A percentile compares a stretch with the other conserved stretches of the same genome.
phyloP scores from a whole-genome alignment of 2,113 vertebrate genomes.

The Pionites leucogaster region DNA sequence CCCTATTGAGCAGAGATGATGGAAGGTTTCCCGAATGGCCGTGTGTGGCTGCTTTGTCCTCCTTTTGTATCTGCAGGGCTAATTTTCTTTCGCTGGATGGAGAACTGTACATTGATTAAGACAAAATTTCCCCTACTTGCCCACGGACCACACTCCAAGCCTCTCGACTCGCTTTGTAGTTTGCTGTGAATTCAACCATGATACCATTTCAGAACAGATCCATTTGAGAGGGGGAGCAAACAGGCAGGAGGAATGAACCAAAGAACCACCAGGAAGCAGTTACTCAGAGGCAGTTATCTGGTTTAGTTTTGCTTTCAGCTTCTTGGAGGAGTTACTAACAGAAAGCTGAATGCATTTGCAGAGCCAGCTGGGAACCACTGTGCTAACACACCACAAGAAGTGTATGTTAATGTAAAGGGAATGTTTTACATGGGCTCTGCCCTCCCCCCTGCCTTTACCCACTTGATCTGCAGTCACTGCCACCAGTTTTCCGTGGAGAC shows the following conservation, averaged over 20 bases:
- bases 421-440: neutral
- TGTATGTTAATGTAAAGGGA: neutral
- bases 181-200: conserved; percentile 52
- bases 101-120: conserved; percentile 50
- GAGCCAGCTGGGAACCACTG: neutral
- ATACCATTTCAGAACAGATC: conserved; percentile 51
- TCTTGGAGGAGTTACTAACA: neutral
- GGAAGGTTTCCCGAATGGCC: conserved; percentile 43
- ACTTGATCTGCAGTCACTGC: neutral
- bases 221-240: conserved; percentile 25
- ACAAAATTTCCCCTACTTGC: conserved; percentile 48
- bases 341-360: neutral
- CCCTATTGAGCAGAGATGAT: conserved; percentile 54
- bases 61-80: conserved; percentile 15
- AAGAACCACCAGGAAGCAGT: conserved; percentile 4
- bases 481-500: neutral
- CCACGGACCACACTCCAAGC: neutral
- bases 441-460: neutral
- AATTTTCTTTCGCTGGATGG: conserved; percentile 54
- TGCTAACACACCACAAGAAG: neutral
- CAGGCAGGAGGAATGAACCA: neutral
- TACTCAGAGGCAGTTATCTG: neutral
- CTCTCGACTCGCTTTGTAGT: conserved; percentile 14
- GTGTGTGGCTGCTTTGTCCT: conserved; percentile 51
- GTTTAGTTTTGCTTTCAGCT: conserved; percentile 4